These are phyloP conservation scores for Tragulus kanchil DNA, from an alignment of 2,113 vertebrate species.

Conservation along the genomic window DNA sequence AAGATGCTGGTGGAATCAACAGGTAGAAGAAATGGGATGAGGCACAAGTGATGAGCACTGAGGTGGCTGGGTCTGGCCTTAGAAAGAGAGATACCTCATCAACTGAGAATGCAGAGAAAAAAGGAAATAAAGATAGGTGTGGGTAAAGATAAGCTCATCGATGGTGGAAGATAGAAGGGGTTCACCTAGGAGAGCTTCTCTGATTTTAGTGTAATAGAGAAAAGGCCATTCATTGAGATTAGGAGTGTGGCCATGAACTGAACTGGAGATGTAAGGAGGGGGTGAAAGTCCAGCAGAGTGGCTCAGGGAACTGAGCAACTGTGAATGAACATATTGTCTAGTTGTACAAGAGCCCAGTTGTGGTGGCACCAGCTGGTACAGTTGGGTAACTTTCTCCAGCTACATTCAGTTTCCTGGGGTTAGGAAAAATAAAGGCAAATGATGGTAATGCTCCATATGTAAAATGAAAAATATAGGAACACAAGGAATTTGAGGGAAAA, in stretches of 20 bases:
- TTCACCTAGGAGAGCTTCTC: neutral
- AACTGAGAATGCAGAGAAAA: slow-evolving; percentile 44
- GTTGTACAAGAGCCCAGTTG: neutral
- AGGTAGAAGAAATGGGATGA: neutral
- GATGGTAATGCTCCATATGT: neutral
- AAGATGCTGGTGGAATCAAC: neutral
- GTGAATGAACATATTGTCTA: neutral
- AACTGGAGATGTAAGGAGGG: neutral
- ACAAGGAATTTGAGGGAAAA: neutral
- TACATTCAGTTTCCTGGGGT: neutral
- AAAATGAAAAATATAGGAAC: neutral
- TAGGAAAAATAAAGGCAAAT: neutral
- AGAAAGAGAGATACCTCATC: slow-evolving; percentile 51
- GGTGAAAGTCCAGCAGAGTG: neutral
- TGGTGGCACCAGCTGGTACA: neutral
- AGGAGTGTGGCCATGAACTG: neutral
- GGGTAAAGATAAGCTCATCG: slow-evolving; percentile 43
- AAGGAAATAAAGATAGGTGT: slow-evolving; percentile 61
- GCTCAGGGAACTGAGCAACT: neutral
- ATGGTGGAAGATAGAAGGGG: slow-evolving; percentile 4
- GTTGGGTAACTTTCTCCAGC: slow-evolving; percentile 1
- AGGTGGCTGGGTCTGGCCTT: neutral
- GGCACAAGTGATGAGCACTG: neutral
- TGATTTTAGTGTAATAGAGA: slow-evolving; percentile 23
- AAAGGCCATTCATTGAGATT: neutral